phyloP scores from a whole-genome alignment of 2,113 vertebrate genomes.

The Setophaga coronata region DNA sequence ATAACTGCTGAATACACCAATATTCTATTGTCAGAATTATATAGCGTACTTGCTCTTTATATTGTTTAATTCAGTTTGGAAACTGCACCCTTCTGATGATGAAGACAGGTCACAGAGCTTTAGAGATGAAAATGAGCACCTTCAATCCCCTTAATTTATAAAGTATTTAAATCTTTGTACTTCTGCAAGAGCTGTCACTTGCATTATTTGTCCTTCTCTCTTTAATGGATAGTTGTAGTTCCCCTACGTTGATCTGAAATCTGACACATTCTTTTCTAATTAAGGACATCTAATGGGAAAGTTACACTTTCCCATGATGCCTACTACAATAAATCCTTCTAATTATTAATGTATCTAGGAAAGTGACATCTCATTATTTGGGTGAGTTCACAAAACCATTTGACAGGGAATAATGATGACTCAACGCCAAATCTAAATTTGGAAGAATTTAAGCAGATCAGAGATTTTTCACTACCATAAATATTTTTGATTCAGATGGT shows the following conservation, averaged over 20 bases:
- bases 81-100: neutral
- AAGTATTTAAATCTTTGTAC: slow-evolving; percentile 59
- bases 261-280: slow-evolving; percentile 56
- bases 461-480: neutral
- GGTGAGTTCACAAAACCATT: slow-evolving; percentile 60
- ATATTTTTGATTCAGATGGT: neutral
- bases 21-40: neutral
- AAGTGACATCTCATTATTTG: slow-evolving; percentile 65
- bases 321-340: slow-evolving; percentile 51
- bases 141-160: slow-evolving; percentile 59
- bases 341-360: slow-evolving; percentile 52
- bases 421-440: slow-evolving; percentile 32
- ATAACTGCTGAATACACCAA: neutral
- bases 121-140: slow-evolving; percentile 39
- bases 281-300: slow-evolving; percentile 60
- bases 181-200: slow-evolving; percentile 42
- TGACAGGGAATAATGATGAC: slow-evolving; percentile 47
- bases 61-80: slow-evolving; percentile 1
- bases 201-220: neutral
- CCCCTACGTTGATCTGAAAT: slow-evolving; percentile 27
- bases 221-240: slow-evolving; percentile 16
- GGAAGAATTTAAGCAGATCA: neutral
- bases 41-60: neutral
- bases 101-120: neutral
- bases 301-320: slow-evolving; percentile 47